Percentiles rank a stretch among this genome's conserved stretches.
These are phyloP conservation scores for Phthorimaea operculella DNA, from an alignment of 1,140 invertebrate genomes.

Conservation along the genomic window DNA sequence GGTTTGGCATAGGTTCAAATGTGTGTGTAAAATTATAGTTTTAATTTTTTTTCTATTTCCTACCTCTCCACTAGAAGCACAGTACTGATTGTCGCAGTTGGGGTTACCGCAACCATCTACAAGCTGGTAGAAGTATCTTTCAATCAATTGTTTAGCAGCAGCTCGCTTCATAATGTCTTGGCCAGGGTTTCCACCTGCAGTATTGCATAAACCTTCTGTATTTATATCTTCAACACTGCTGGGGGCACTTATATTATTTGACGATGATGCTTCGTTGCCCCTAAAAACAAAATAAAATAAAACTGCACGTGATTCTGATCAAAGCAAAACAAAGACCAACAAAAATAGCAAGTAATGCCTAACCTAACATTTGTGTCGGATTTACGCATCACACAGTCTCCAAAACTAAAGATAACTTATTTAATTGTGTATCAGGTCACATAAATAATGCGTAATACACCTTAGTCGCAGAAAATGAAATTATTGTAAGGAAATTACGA, in stretches of 20 bases:
- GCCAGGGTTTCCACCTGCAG: slow-evolving; percentile 28
- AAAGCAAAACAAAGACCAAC: slow-evolving; percentile 35
- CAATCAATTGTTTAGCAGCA: slow-evolving; percentile 88
- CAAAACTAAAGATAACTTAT: slow-evolving; percentile 5
- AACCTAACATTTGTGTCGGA: slow-evolving; percentile 38
- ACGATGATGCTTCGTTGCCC: slow-evolving; percentile 66
- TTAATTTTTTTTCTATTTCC: too few species aligned
- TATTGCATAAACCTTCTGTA: slow-evolving; percentile 42
- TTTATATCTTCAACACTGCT: slow-evolving; percentile 36
- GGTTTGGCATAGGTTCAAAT: too few species aligned
- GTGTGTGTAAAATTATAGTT: too few species aligned
- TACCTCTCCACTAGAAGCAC: slow-evolving; percentile 89
- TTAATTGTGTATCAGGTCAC: neutral
- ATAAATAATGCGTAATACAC: slow-evolving; percentile 8
- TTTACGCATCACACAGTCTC: slow-evolving; percentile 25
- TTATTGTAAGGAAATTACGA: slow-evolving; percentile 1
- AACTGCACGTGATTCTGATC: neutral
- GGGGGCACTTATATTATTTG: slow-evolving; percentile 49
- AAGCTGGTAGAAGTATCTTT: slow-evolving; percentile 92
- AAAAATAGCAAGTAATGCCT: slow-evolving; percentile 61
- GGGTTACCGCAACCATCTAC: slow-evolving; percentile 90
- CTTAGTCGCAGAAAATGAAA: slow-evolving; percentile 12
- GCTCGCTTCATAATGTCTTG: slow-evolving; percentile 86
- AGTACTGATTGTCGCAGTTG: slow-evolving; percentile 85
- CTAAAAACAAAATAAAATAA: slow-evolving; percentile 26